Evolutionary conservation across 2,113 vertebrate genomes (phyloP), one percentile per base, ranked within the genome.

Genomic region (rabbit (Oryctolagus cuniculus)): DNA sequence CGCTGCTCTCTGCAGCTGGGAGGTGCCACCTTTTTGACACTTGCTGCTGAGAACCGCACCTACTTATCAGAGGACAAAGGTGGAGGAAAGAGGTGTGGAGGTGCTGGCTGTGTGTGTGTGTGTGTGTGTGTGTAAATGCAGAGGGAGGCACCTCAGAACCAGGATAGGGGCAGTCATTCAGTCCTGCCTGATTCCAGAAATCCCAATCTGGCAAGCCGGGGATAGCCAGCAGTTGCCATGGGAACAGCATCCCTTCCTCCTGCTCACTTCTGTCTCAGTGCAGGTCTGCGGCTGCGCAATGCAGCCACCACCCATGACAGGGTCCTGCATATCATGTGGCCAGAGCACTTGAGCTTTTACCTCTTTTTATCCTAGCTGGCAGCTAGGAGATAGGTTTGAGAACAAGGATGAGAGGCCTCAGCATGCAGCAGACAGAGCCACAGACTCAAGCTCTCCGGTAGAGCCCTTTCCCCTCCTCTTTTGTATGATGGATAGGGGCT

Each of bases 201-300:
- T 21, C 44, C 87, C 66, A 89, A 12, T 70, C 77, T 88, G 63
- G 73, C 17, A 82, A 82, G 85, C 73, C 7, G 12, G 74, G 73
- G 80, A 90, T 84, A 63, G 95, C 84, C 1, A 75, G 29, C 31
- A 29, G 95, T 96, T 96, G 55, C 88, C 58, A 61, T 86, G 78
- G 96, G 70, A 92, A 97, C 81, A 63, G 51, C 77, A 94, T 90
- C 84, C 77, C 58, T 93, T 82, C 77, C 58, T 89, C 88, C 27
- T 24, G 67, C 51, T n/a, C 4, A 2, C 66, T 73, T 70, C 25
- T 34, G 85, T 74, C 51, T 93, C 61, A 53, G 49, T 74, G 66
- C 24, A 70, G 87, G 49, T 74, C 36, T 31, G 51, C 36, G 0
- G 0, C 44, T 44, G 58, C 79, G 58, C 19, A 15, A 51, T 29